Conservation (phyloP, 2,888 invertebrate genomes). For the Rotaria sp. region DNA sequence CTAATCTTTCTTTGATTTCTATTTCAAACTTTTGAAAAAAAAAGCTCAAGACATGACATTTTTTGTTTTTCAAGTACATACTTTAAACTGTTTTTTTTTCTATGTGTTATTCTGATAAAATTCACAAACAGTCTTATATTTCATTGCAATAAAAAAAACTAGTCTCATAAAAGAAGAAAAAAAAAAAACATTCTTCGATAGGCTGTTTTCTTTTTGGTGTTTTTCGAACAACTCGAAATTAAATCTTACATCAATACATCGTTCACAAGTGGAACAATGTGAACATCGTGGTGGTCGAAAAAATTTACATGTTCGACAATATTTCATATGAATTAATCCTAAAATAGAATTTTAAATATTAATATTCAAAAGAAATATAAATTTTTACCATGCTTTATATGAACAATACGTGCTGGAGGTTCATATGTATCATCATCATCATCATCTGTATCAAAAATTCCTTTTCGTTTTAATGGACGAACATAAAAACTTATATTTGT, state of each 20-base stretch:
- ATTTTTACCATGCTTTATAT: not conserved
- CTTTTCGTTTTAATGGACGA: conserved; percentile 5
- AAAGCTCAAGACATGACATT: too few species aligned
- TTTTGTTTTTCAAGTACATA: too few species aligned
- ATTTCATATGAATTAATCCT: not conserved
- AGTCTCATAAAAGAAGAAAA: too few species aligned
- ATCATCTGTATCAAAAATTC: not conserved
- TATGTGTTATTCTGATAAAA: too few species aligned
- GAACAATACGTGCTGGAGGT: not conserved
- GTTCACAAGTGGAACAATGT: conserved; percentile 39
- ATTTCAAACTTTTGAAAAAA: too few species aligned
- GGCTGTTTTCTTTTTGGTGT: too few species aligned
- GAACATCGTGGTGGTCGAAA: conserved; percentile 39
- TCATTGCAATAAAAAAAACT: too few species aligned
- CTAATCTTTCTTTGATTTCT: too few species aligned
- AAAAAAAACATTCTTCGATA: too few species aligned
- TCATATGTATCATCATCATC: conserved; percentile 13
- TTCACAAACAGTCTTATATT: too few species aligned
- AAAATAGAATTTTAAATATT: not conserved
- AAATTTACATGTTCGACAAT: conserved; percentile 38
- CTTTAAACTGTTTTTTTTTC: too few species aligned
- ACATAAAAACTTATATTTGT: not conserved
- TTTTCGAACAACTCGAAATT: too few species aligned
- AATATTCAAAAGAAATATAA: not conserved
- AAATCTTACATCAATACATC: conserved; percentile 37